Evolutionary conservation across 1,140 invertebrate species (phyloP).

Genomic region (Halictus rubicundus): DNA sequence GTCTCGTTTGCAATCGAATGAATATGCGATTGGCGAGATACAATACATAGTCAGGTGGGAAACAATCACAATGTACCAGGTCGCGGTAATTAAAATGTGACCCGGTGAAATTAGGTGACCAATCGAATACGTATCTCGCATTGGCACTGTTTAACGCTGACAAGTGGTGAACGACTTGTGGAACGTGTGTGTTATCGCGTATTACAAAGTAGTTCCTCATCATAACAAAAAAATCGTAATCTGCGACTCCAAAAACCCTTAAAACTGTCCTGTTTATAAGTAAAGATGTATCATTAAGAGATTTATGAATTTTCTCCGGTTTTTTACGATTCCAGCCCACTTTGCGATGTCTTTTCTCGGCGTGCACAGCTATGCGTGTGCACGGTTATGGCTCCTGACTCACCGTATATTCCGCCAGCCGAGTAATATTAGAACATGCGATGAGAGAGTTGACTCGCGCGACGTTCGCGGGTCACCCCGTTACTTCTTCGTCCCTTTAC

Average conservation of each 20-base stretch:
- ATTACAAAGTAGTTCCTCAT: too few species aligned
- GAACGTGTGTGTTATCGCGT: too few species aligned
- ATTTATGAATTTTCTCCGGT: too few species aligned
- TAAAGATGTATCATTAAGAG: too few species aligned
- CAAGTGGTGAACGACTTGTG: too few species aligned
- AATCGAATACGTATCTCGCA: background rate
- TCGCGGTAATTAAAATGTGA: background rate
- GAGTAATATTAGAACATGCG: slow-evolving; percentile 69
- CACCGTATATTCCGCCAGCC: slow-evolving; percentile 51
- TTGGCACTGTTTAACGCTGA: background rate
- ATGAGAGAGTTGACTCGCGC: slow-evolving; percentile 45
- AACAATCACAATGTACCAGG: background rate
- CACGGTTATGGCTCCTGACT: slow-evolving; percentile 61
- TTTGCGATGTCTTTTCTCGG: too few species aligned
- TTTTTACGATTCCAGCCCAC: too few species aligned
- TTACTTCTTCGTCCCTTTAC: slow-evolving; percentile 13
- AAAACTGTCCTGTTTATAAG: too few species aligned
- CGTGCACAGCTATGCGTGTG: background rate
- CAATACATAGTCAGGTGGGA: background rate
- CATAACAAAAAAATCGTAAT: too few species aligned
- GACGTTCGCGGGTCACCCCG: slow-evolving; percentile 34
- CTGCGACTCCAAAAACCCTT: too few species aligned
- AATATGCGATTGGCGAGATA: slow-evolving; percentile 2
- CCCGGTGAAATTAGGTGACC: background rate
- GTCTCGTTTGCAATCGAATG: background rate